These are phyloP conservation scores for Tenthredo scrophulariae DNA, from an alignment of 2,888 invertebrate genomes.

Conservation along the genomic window DNA sequence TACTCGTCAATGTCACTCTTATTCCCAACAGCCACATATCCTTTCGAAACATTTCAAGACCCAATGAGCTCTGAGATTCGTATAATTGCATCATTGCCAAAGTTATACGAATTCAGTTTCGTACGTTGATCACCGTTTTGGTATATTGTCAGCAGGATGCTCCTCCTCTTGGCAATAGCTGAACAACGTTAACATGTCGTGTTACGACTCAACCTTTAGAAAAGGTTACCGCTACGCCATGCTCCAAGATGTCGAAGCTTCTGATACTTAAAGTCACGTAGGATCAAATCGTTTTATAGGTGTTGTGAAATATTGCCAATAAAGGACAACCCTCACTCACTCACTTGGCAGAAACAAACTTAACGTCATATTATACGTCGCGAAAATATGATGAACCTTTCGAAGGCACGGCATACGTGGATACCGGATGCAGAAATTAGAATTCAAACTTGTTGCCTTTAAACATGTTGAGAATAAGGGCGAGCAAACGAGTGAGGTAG, in stretches of 20 bases:
- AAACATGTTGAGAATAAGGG: not conserved
- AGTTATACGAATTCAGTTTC: not conserved
- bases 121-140: not conserved
- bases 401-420: not conserved
- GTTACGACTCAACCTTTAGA: slow-evolving; percentile 36
- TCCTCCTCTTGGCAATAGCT: not conserved
- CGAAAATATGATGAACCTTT: not conserved
- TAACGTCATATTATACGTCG: not conserved
- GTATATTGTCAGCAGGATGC: not conserved
- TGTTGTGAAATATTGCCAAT: slow-evolving; percentile 44
- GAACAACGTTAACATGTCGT: not conserved
- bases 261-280: slow-evolving; percentile 36
- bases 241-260: slow-evolving; percentile 27
- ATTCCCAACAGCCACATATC: not conserved
- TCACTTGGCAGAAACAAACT: not conserved
- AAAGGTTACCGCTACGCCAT: slow-evolving; percentile 31
- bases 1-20: not conserved
- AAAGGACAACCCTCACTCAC: slow-evolving; percentile 17
- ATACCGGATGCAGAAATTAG: not conserved
- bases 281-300: slow-evolving; percentile 35
- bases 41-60: not conserved
- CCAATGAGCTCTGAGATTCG: not conserved
- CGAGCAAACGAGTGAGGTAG: not conserved
- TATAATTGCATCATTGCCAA: not conserved
- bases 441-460: not conserved